Evolutionary conservation across 1,140 invertebrate genomes (phyloP).

Genomic region (Planococcus citri): DNA sequence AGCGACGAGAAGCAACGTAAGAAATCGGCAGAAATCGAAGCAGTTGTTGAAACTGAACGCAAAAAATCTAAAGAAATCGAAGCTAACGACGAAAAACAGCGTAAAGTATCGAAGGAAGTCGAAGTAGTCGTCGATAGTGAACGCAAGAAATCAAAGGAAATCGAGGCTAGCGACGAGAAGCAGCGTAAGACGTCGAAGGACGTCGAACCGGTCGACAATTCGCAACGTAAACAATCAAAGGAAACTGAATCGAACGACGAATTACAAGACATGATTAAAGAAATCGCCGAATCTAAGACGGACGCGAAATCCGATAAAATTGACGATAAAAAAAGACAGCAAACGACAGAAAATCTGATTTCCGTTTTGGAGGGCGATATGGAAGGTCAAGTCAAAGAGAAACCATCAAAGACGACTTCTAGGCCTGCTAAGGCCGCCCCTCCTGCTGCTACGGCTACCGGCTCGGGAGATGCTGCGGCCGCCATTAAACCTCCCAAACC

Average conservation of each 20-base stretch:
- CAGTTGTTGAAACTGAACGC: too few relatives aligned
- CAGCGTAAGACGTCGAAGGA: too few relatives aligned
- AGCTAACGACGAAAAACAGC: too few relatives aligned
- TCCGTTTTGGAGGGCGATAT: not conserved
- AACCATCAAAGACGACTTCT: not conserved
- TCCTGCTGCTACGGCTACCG: not conserved
- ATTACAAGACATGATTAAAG: not conserved
- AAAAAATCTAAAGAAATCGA: too few relatives aligned
- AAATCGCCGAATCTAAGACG: not conserved
- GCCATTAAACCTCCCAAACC: not conserved
- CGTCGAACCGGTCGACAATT: too few relatives aligned
- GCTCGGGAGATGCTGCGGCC: not conserved
- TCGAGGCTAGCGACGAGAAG: too few relatives aligned
- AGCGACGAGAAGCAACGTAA: too few relatives aligned
- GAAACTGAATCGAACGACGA: not conserved
- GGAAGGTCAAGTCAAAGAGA: not conserved
- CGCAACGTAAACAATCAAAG: too few relatives aligned
- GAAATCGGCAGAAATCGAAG: too few relatives aligned
- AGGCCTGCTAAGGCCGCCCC: not conserved
- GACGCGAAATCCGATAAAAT: not conserved
- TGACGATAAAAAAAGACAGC: not conserved
- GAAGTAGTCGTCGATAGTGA: too few relatives aligned
- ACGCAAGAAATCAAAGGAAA: too few relatives aligned
- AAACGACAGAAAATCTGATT: slow-evolving; percentile 1
- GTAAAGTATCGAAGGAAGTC: too few relatives aligned